Base-by-base conservation (phyloP, 2,888 invertebrate species). In the Artemia sinica region DNA sequence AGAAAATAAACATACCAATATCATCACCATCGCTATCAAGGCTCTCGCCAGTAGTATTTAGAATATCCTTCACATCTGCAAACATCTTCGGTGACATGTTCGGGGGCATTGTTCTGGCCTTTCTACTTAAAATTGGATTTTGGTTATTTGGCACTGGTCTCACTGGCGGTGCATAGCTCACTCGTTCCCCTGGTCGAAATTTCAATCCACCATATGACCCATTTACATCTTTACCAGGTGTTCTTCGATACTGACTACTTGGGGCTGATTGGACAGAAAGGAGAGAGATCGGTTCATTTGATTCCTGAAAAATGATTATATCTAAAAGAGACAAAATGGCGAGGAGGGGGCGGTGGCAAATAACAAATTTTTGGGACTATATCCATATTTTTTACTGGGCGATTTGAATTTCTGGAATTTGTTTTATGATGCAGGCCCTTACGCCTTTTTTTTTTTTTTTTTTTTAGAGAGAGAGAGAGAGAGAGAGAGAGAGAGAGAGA, bases 101-200 rank as follows among this genome's bases (percentile, higher is more conserved):
- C 10, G 58, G 58, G n/a, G 58, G 58, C 58, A 58, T 58, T 58
- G 58, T 58, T 18, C 58, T 58, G 18, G 58, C 58, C 58, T 58
- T 58, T 18, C 58, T 8, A n/a, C 58, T 18, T 58, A 58, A 58
- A 18, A 58, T 18, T n/a, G 18, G n/a, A 18, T 58, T 58, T 18
- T 58, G 58, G 18, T 58, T 58, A 18, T n/a, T 58, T 10, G 58
- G 58, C 14, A 18, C 18, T 58, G n/a, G 8, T 18, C 18, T 58
- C 1, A 18, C 8, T 14, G 58, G 58, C 14, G 18, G 58, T n/a
- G 58, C 58, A 18, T 58, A 58, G 18, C 58, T 58, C 58, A 58
- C 18, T 58, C 58, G n/a, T 58, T 58, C 58, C 18, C 58, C 58
- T 14, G 58, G n/a, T 58, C 18, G 58, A 18, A 58, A 58, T 18